Base-by-base conservation (phyloP, 2,797 vertebrate species). In the Poeciliopsis presidionis region DNA sequence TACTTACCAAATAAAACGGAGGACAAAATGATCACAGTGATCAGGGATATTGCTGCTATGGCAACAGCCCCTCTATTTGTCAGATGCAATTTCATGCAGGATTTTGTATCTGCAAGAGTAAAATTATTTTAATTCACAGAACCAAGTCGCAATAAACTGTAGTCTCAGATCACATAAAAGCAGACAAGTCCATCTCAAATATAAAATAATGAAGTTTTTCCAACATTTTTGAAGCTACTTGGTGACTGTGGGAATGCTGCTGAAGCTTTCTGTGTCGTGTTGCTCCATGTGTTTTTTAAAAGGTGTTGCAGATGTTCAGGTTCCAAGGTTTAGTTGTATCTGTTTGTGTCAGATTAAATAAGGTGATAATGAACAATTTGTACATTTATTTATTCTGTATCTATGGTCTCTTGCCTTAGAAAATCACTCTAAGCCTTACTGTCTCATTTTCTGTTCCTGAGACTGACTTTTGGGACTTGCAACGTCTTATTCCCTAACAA, bases 1-100 rank as follows among this genome's bases (percentile, higher is more conserved):
- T 39, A 78, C 85, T 87, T 76, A 90, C 88, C 78, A 59, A 57
- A 72, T 49, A 78, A 47, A 1, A 80, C 0, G 7, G 73, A 43
- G 63, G 14, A 33, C 43, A 84, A 53, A 18, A 81, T 0, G 33
- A 87, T 36, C 45, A 55, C 84, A 0, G 22, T 16, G 7, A 86
- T 2, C 5, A 90, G 11, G 11, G 75, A 22, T 36, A 30, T 0
- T 5, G 76, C 47, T 74, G 46, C 25, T 16, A 63, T 6, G n/a
- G 5, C 72, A 70, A 76, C 20, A 18, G 30, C 51, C 61, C 55
- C 41, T 33, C 46, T 0, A 43, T 12, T 1, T 2, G 25, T 75
- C 7, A 47, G 41, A 4, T 36, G 76, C 39, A 75, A 70, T 0
- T 13, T 74, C 1, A 13, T 43, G 75, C 76, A 73, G 73, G 57